Conservation (phyloP, 2,113 vertebrate species). For the Bungarus multicinctus region DNA sequence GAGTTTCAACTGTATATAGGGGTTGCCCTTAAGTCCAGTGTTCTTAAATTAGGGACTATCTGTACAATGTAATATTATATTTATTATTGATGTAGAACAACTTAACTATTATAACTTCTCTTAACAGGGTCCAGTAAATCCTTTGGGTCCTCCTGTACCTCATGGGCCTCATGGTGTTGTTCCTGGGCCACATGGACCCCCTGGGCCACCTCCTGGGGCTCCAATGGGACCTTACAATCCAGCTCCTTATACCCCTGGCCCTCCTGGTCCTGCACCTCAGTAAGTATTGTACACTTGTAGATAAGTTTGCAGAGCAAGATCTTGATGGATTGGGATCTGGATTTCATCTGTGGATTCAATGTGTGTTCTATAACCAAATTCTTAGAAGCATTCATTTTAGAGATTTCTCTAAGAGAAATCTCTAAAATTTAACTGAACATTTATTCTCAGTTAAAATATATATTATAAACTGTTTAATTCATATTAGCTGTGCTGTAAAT, state of each 20-base stretch:
- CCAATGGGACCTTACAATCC: constrained; percentile 98
- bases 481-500: not conserved
- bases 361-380: not conserved
- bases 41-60: not conserved
- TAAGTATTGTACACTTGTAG: constrained; percentile 67
- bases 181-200: constrained; percentile 85
- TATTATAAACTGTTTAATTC: not conserved
- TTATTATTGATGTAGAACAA: not conserved
- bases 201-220: constrained; percentile 90
- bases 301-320: not conserved
- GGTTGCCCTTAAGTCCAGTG: not conserved
- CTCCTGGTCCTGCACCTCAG: constrained; percentile 92
- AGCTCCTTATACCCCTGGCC: constrained; percentile 94
- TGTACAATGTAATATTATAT: rapidly evolving
- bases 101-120: not conserved
- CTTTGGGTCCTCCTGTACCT: constrained; percentile 92
- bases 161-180: constrained; percentile 96
- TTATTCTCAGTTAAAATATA: not conserved
- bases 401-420: not conserved
- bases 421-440: not conserved
- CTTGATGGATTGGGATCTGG: not conserved
- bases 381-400: not conserved
- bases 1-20: not conserved
- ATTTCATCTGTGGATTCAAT: not conserved
- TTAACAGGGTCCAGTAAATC: constrained; percentile 90